phyloP scores from a whole-genome alignment of 2,888 invertebrate species.

The Margaritifera margaritifera region DNA sequence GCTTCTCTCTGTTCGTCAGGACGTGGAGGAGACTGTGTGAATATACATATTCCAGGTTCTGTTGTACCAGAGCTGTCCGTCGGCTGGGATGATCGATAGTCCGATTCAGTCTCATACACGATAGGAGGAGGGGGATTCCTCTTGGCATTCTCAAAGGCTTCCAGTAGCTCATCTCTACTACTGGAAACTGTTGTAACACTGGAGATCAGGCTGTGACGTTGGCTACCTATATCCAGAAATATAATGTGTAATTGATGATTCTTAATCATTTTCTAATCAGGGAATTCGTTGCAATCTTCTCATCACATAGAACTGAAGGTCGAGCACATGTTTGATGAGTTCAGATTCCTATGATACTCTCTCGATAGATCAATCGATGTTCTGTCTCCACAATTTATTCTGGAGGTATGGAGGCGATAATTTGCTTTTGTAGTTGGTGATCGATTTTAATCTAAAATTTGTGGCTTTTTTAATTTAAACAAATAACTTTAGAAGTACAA shows the following conservation, averaged over 20 bases:
- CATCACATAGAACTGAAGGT: too few species aligned
- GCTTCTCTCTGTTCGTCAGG: slow-evolving; percentile 68
- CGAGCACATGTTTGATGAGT: too few species aligned
- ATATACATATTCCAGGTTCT: slow-evolving; percentile 67
- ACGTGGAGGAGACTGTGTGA: slow-evolving; percentile 67
- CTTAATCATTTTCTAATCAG: too few species aligned
- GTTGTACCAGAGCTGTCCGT: slow-evolving; percentile 65
- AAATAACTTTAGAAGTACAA: too few species aligned
- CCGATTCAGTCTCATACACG: slow-evolving; percentile 58
- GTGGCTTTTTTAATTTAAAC: too few species aligned
- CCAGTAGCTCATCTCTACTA: slow-evolving; percentile 65
- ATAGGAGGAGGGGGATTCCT: slow-evolving; percentile 60
- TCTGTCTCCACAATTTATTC: too few species aligned
- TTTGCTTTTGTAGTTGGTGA: too few species aligned
- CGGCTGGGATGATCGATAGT: slow-evolving; percentile 54
- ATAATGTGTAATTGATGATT: background rate
- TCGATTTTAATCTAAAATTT: too few species aligned
- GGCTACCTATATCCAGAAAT: slow-evolving; percentile 48
- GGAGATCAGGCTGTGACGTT: slow-evolving; percentile 65
- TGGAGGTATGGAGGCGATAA: too few species aligned
- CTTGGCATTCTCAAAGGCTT: slow-evolving; percentile 65
- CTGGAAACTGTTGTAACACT: slow-evolving; percentile 68
- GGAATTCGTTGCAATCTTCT: too few species aligned
- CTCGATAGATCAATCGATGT: too few species aligned
- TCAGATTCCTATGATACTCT: too few species aligned